Base-by-base conservation (phyloP, 1,140 invertebrate species). In the Helicorthomorpha holstii region DNA sequence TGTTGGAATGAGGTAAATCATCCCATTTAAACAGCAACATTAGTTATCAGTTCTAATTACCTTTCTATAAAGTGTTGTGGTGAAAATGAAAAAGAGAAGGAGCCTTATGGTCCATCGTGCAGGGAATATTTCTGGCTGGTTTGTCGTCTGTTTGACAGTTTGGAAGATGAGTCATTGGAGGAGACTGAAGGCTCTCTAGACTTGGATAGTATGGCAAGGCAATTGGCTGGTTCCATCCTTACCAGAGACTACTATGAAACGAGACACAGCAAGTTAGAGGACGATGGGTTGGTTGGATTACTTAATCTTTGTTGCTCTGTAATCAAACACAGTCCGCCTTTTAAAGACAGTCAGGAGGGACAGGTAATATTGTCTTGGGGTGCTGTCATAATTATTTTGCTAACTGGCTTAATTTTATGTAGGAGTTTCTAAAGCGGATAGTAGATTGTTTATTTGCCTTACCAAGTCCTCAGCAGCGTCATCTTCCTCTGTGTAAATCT, bases 91-190 rank as follows among this genome's bases (percentile, higher is more conserved):
- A 83, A 87, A 61, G 82, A 84, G 1, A 92, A 92, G 62, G 88
- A 92, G 61, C 85, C 87, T 0, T 92, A 88, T 64, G 89, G 89
- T 1, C 87, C 88, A 3, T 87, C 89, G 3, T 93, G 89, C 67
- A 68, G 88, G 22, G 90, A 95, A 64, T 95, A 92, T 66, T 93
- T 94, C 63, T 92, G 88, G 87, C 69, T 94, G 0, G 71, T 91
- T 1, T 88, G 87, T 59, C 75, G 86, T 19, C 70, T 94, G 4
- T 81, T 94, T 2, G 89, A 94, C 59, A 83, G 81, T 4, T 63
- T 90, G 3, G 82, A 84, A 0, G 78, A 80, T 54, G 84, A 87
- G 57, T 75, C 82, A 54, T 75, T 85, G 27, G 83, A 80, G 70
- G 78, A 78, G 7, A 46, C 7, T 46, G 19, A 7, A 46, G 16